These are phyloP conservation scores for Actinostola sp. DNA, from an alignment of 92 coral and sea anemone genomes.

Conservation along the genomic window DNA sequence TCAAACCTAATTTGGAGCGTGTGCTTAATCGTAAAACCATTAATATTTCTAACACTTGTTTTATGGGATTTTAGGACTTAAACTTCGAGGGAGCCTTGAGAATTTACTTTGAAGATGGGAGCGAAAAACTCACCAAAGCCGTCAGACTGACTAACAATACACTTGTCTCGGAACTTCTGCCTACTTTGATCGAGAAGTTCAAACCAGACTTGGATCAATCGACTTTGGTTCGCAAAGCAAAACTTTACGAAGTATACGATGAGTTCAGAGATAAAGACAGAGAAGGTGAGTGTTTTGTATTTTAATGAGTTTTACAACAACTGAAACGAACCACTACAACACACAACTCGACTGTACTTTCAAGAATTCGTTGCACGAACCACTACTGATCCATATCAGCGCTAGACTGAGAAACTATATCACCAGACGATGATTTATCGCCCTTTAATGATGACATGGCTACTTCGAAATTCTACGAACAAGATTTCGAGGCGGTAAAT, in stretches of 20 bases:
- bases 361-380: background rate
- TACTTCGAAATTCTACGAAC: no score
- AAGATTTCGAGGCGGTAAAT: conserved; percentile 11
- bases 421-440: background rate
- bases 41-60: conserved; percentile 15
- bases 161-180: conserved; percentile 86
- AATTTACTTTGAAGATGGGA: conserved; percentile 92
- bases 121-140: conserved; percentile 93
- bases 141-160: conserved; percentile 80
- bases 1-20: conserved; percentile 17
- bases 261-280: conserved; percentile 54
- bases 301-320: no score
- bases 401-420: background rate
- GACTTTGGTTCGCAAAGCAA: conserved; percentile 75
- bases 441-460: no score
- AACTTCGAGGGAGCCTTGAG: conserved; percentile 95
- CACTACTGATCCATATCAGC: no score
- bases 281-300: conserved; percentile 24
- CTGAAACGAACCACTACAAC: no score
- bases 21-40: conserved; percentile 2
- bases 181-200: conserved; percentile 92
- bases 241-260: conserved; percentile 90
- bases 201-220: conserved; percentile 88
- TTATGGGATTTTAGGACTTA: conserved; percentile 61
- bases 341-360: background rate